phyloP scores from a whole-genome alignment of 1,140 invertebrate species.

The Neotoxoptera formosana region DNA sequence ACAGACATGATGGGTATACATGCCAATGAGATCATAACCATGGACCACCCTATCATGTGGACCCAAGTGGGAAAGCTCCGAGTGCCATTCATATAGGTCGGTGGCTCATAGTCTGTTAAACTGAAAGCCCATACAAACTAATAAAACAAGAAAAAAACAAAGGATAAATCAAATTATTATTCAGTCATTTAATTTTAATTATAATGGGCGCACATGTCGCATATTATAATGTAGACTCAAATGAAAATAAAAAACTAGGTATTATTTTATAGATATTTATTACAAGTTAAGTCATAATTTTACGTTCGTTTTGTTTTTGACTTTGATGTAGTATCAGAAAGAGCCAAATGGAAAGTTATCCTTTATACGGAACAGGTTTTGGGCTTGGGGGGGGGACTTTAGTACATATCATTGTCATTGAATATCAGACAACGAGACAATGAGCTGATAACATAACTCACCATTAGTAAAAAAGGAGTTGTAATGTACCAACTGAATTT shows the following conservation, averaged over 20 bases:
- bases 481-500: constrained; percentile 84
- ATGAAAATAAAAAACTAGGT: background rate
- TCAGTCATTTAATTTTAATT: background rate
- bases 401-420: no score
- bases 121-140: constrained; percentile 86
- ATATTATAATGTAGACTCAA: background rate
- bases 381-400: background rate
- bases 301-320: background rate
- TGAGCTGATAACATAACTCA: constrained; percentile 65
- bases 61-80: constrained; percentile 87
- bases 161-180: background rate
- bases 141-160: constrained; percentile 60
- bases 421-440: background rate
- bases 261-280: constrained; percentile 6
- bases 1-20: constrained; percentile 85
- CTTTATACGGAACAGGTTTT: background rate
- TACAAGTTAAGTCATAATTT: background rate
- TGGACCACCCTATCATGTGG: constrained; percentile 84
- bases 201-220: background rate
- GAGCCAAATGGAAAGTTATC: background rate
- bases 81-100: constrained; percentile 78
- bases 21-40: constrained; percentile 81
- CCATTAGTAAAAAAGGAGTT: constrained; percentile 81
- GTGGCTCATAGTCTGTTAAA: constrained; percentile 84
- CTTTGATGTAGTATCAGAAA: background rate